These are phyloP conservation scores for Australoheros facetus DNA, from an alignment of 2,797 vertebrate genomes.

Conservation along the genomic window DNA sequence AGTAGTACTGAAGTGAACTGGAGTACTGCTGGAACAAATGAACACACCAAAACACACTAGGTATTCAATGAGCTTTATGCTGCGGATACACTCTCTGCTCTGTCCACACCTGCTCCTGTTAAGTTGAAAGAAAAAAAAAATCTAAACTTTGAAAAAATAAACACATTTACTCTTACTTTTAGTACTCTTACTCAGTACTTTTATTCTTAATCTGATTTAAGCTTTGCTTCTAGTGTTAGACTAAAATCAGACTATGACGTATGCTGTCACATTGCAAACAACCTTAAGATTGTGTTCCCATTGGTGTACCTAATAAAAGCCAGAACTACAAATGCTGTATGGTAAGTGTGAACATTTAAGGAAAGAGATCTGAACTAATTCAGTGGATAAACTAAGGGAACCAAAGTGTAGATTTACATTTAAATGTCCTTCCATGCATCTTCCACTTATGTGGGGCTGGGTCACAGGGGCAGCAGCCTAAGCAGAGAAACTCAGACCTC, in stretches of 20 bases:
- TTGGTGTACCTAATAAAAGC: neutral
- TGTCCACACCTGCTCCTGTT: constrained; percentile 1
- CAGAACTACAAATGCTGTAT: neutral
- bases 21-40: constrained; percentile 36
- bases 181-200: too few species aligned
- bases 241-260: neutral
- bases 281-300: neutral
- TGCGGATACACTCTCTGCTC: neutral
- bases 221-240: neutral
- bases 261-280: neutral
- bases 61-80: constrained; percentile 22
- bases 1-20: constrained; percentile 48
- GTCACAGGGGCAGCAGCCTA: too few species aligned
- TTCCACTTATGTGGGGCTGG: too few species aligned
- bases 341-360: neutral
- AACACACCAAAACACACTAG: constrained; percentile 42
- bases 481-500: too few species aligned
- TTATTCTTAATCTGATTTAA: neutral
- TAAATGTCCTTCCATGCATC: neutral
- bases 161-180: neutral
- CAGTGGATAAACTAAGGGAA: neutral
- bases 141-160: neutral
- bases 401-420: neutral
- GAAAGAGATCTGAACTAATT: neutral
- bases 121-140: neutral